Base-by-base conservation (phyloP, 1,140 invertebrate species). In the Cryptotermes secundus region DNA sequence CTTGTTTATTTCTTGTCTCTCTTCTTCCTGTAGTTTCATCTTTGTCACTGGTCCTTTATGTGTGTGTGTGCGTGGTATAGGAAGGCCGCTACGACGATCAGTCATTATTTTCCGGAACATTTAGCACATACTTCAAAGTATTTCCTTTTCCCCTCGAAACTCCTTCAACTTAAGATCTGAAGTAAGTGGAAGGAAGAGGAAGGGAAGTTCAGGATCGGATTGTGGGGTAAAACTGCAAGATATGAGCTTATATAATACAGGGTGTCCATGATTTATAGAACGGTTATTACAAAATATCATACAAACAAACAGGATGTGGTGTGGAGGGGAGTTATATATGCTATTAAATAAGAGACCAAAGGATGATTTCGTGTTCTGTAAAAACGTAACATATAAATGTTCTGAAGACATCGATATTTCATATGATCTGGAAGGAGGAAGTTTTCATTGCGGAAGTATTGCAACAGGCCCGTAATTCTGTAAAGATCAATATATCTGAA, bases 41-140 rank as follows among this genome's bases (percentile, higher is more conserved):
- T 72, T 31, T 72, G 59, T 72, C n/a, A 3, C 7, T 26, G n/a
- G 26, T 31, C 59, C 31, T 26, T 72, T 72, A 14, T 72, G 59
- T 65, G n/a, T 65, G 24, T n/a, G 59, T n/a, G 59, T 34, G 80
- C 2, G 80, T 80, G 34, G 34, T 80, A 38, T 34, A n/a, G 34
- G 35, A 84, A 34, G 72, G 86, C 83, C 84, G 86, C 84, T 85
- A 86, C 86, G 86, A 88, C 88, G 87, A 90, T 90, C 89, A 89
- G 89, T 90, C 89, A 90, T 90, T 90, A 90, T 90, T 90, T 90
- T 90, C 89, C 89, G 87, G 89, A 90, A 90, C 89, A 90, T 90
- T 90, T 90, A 90, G 89, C 89, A 89, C 87, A 87, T 88, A 88
- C 89, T 89, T 89, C 88, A 89, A 90, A 90, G 88, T 88, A 89